Percentiles rank a stretch among this genome's conserved stretches.
Evolutionary conservation across 2,113 vertebrate species (phyloP).

Genomic region (Turnix velox): DNA sequence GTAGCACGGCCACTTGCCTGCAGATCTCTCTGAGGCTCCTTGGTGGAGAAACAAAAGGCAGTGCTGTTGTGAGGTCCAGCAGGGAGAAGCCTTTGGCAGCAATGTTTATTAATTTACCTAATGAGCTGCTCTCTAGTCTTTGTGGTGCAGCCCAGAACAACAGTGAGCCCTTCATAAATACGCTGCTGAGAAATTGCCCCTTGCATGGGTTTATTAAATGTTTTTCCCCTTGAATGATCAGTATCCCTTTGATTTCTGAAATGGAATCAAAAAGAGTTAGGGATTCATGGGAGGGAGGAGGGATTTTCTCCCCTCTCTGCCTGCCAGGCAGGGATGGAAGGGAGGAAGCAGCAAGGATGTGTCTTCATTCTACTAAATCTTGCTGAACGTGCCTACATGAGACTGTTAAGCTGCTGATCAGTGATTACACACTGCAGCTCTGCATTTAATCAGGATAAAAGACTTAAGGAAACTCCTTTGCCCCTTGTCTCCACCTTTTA

Average conservation of each 20-base stretch:
- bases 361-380: not conserved
- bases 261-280: not conserved
- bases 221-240: no score
- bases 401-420: slow-evolving; percentile 2
- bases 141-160: not conserved
- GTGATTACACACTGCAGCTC: slow-evolving; percentile 16
- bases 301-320: not conserved
- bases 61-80: not conserved
- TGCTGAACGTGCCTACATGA: not conserved
- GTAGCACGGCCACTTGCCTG: not conserved
- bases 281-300: not conserved
- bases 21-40: not conserved
- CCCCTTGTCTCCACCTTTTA: slow-evolving; percentile 14
- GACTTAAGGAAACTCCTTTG: slow-evolving; percentile 34
- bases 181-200: rapidly evolving
- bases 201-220: not conserved
- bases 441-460: slow-evolving; percentile 32
- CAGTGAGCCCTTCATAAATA: not conserved
- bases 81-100: not conserved
- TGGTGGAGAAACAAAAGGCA: not conserved
- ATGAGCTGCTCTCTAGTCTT: not conserved
- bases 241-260: not conserved
- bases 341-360: not conserved
- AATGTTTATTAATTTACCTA: not conserved
- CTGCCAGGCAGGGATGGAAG: not conserved